Base-by-base conservation (phyloP, 2,888 invertebrate genomes). In the Euphydryas editha region DNA sequence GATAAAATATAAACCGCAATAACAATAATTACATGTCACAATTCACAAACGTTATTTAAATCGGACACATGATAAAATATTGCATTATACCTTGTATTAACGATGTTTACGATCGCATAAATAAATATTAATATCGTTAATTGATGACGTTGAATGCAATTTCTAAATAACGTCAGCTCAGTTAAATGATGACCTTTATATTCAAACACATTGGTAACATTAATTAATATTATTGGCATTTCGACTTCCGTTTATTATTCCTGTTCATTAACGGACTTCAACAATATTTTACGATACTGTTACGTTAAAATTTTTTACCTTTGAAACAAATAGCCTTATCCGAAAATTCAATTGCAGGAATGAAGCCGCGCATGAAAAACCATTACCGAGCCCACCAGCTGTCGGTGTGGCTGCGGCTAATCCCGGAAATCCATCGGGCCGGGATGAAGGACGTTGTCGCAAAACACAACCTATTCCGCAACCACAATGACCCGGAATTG, bases 301-400 rank as follows among this genome's bases (percentile, higher is more conserved):
- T n/a, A n/a, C n/a, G n/a, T n/a, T n/a, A n/a, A n/a, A n/a, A n/a
- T n/a, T n/a, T n/a, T n/a, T n/a, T n/a, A n/a, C n/a, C n/a, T n/a
- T 20, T 47, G 13, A 11, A 36, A 2, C 30, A 36, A 24, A 55
- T 49, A 24, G 17, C 3, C 17, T 62, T 58, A 42, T 62, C 24
- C 11, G 17, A 56, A 51, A 61, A 44, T 62, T 65, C 46, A 13
- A 63, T 88, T 86, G 79, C 95, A 98, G 98, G 98, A 72, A 96
- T 97, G 95, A 97, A 98, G 84, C 98, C 98, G 15, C 95, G 96
- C 78, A 95, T 98, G 94, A 97, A 97, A 88, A 98, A 98, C 90
- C 98, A 98, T 93, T 99, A 98, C 93, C 95, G 98, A 54, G 98
- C 98, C n/a, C 98, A 98, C 92, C 98, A 98, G 86, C 94, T 99